A percentile compares a stretch with the other conserved stretches of the same genome.
Evolutionary conservation across 2,888 invertebrate genomes (phyloP).

Genomic region (Callimorpha dominula): DNA sequence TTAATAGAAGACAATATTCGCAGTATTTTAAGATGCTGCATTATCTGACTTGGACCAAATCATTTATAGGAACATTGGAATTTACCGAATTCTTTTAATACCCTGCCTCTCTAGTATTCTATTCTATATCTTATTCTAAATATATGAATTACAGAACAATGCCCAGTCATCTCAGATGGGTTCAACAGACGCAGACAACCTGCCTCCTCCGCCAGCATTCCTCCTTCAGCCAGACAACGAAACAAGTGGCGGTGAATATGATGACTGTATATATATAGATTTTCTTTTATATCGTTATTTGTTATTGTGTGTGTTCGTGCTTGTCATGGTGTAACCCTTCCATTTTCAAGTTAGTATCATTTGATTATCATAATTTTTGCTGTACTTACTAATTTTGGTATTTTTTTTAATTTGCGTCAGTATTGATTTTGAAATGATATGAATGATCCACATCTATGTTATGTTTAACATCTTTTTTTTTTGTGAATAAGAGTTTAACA

Average conservation of each 20-base stretch:
- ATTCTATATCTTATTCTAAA: not conserved
- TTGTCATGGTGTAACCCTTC: not conserved
- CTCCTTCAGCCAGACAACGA: constrained; percentile 87
- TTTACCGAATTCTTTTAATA: too few relatives aligned
- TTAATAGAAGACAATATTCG: too few relatives aligned
- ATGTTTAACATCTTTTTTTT: too few relatives aligned
- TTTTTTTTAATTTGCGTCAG: too few relatives aligned
- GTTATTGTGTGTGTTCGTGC: constrained; percentile 4
- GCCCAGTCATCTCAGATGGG: constrained; percentile 57
- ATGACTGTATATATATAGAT: constrained; percentile 43
- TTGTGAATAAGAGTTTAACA: too few relatives aligned
- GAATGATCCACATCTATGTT: too few relatives aligned
- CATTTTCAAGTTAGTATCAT: not conserved
- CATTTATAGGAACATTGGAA: too few relatives aligned
- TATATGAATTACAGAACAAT: constrained; percentile 64
- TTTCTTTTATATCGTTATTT: constrained; percentile 9
- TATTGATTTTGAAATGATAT: too few relatives aligned
- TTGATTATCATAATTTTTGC: too few relatives aligned
- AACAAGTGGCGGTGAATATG: constrained; percentile 56
- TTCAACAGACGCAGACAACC: constrained; percentile 78
- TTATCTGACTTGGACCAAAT: too few relatives aligned
- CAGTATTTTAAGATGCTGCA: too few relatives aligned
- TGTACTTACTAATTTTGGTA: too few relatives aligned
- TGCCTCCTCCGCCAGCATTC: constrained; percentile 93
- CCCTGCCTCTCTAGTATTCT: not conserved